Percentiles rank a stretch among this genome's conserved stretches.
phyloP scores from a whole-genome alignment of 2,888 invertebrate species.

The Meteorus colon region DNA sequence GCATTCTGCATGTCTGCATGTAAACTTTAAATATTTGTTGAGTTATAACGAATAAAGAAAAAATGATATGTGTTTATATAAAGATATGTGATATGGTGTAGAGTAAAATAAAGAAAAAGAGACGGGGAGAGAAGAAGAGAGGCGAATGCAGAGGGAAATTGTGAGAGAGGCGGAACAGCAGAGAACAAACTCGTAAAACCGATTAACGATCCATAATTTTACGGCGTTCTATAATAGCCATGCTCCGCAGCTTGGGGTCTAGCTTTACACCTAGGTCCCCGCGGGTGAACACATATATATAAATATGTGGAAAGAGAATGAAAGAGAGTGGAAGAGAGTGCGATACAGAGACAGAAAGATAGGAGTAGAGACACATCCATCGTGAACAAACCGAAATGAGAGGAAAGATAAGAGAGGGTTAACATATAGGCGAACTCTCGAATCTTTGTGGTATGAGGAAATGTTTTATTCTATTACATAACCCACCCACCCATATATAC shows the following conservation, averaged over 20 bases:
- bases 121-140: constrained; percentile 23
- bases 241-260: constrained; percentile 50
- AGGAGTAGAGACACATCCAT: constrained; percentile 15
- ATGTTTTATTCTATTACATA: constrained; percentile 45
- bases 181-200: constrained; percentile 69
- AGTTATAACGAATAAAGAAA: constrained; percentile 41
- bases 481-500: constrained; percentile 45
- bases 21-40: constrained; percentile 1
- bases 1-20: neutral
- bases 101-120: neutral
- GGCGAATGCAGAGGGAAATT: constrained; percentile 41
- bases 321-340: constrained; percentile 21
- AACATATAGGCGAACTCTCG: constrained; percentile 42
- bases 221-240: constrained; percentile 68
- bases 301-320: constrained; percentile 37
- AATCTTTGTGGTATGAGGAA: constrained; percentile 35
- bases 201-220: constrained; percentile 71
- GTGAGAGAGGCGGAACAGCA: constrained; percentile 53
- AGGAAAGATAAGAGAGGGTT: constrained; percentile 36
- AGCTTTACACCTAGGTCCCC: constrained; percentile 34
- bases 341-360: neutral
- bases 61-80: neutral
- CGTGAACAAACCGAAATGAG: constrained; percentile 36
- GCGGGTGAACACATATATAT: constrained; percentile 15
- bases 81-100: neutral